Conservation (phyloP, 1,140 invertebrate genomes). For the Microplitis demolitor region DNA sequence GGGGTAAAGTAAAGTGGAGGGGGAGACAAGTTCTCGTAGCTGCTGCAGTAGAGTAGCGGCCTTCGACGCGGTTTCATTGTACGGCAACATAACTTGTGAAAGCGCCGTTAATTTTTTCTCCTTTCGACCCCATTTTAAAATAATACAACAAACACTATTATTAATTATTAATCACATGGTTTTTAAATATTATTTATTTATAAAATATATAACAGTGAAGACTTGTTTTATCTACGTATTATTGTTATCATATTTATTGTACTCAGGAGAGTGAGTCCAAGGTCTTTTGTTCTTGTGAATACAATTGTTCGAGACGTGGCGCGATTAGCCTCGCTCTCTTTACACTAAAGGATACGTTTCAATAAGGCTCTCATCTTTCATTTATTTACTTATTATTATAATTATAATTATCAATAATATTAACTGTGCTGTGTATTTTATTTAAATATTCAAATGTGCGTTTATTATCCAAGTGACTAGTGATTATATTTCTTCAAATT, state of each 20-base stretch:
- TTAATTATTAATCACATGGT: too few relatives aligned
- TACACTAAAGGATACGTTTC: constrained; percentile 21
- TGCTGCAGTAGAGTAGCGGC: constrained; percentile 60
- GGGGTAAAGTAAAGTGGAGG: constrained; percentile 38
- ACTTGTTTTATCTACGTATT: too few relatives aligned
- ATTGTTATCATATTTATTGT: too few relatives aligned
- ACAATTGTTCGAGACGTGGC: background rate
- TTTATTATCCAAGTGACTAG: too few relatives aligned
- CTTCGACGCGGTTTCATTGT: constrained; percentile 45
- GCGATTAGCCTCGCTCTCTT: constrained; percentile 22
- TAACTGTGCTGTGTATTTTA: background rate
- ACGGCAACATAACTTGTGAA: constrained; percentile 20
- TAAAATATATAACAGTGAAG: too few relatives aligned
- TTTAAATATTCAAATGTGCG: too few relatives aligned
- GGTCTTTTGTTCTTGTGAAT: constrained; percentile 16
- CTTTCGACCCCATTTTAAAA: background rate
- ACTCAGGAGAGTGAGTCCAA: background rate
- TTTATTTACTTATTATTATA: background rate
- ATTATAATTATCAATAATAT: too few relatives aligned
- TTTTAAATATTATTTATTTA: too few relatives aligned
- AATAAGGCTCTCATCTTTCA: constrained; percentile 5
- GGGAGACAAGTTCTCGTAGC: constrained; percentile 40
- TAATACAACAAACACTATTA: background rate
- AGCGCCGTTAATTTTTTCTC: constrained; percentile 31
- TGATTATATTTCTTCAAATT: too few relatives aligned